Evolutionary conservation across 2,888 invertebrate genomes (phyloP).

Genomic region (Masnerella sp.): DNA sequence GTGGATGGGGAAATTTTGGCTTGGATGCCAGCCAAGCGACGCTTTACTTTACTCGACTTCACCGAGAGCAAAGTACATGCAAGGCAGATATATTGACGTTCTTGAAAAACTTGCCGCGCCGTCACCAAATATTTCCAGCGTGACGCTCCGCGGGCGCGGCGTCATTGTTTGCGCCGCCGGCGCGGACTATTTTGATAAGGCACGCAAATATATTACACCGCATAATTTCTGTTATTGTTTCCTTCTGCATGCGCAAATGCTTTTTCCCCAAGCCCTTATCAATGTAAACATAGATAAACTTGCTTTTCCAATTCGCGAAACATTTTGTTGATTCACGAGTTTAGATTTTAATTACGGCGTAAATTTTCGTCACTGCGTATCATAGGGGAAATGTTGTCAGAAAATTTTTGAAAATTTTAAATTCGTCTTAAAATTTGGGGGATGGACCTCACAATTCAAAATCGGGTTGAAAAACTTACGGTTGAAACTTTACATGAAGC

Average conservation of each 20-base stretch:
- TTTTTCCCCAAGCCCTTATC: too few species aligned
- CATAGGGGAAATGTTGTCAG: too few species aligned
- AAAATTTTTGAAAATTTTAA: too few species aligned
- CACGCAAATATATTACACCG: constrained; percentile 37
- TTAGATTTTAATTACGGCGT: too few species aligned
- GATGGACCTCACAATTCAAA: too few species aligned
- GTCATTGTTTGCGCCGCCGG: constrained; percentile 44
- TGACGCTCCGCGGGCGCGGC: constrained; percentile 67
- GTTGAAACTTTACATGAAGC: too few species aligned
- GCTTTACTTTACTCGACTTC: constrained; percentile 72
- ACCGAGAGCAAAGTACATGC: constrained; percentile 65
- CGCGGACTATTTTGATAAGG: constrained; percentile 42
- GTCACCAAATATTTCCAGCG: constrained; percentile 58
- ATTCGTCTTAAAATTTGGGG: too few species aligned
- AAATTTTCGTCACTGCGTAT: too few species aligned
- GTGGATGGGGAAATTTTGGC: constrained; percentile 67
- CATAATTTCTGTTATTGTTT: constrained; percentile 38
- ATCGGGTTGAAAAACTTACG: too few species aligned
- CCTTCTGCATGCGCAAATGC: constrained; percentile 11
- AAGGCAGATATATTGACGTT: constrained; percentile 71
- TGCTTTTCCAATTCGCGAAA: too few species aligned
- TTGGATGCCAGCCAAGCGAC: constrained; percentile 73
- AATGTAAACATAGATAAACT: too few species aligned
- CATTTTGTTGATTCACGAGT: too few species aligned
- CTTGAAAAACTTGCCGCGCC: constrained; percentile 74